Base-by-base conservation (phyloP, 1,140 invertebrate genomes). In the Zaprionus gabonicus region DNA sequence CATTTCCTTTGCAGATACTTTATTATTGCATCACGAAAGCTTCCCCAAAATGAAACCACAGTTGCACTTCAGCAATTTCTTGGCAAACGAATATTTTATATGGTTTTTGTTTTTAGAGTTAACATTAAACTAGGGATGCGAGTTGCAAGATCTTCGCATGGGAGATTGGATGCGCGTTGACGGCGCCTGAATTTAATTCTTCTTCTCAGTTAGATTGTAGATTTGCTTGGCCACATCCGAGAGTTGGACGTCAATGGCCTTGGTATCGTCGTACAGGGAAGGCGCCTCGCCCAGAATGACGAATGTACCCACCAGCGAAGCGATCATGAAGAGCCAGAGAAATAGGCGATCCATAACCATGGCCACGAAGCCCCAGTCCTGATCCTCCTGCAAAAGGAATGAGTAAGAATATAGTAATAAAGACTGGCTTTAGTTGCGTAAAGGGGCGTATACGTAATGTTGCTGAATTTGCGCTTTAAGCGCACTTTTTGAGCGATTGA, bases 301-400 rank as follows among this genome's bases (percentile, higher is more conserved):
- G 67, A 97, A 95, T 0, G 97, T 98, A 27, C 98, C 99, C 5
- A 97, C 96, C 53, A 98, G 95, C 15, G 98, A 98, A 2, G 98
- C 96, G 72, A 98, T 97, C 56, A 96, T 95, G 94, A 99, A 99
- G 23, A 99, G 96, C 96, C 97, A 99, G 0, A 99, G 95, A 92
- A 99, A 99, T 1, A 99, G 94, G 23, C 99, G 95, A 93, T 99
- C 99, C 71, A 99, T 94, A 0, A 99, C 99, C 98, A 99, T 99
- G 17, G 99, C 99, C 4, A 99, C 98, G 93, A 99, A 99, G 59
- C 98, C 98, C 99, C 99, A 99, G 92, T 99, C 99, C 94, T 98
- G 97, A 94, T 98, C 97, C 93, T 98, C 97, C 97, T 98, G 93
- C 73, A 51, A 51, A 49, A n/a, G 13, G 5, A 9, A 20, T 20